Evolutionary conservation across 2,888 invertebrate species (phyloP).

Genomic region (Dendrolimus pini): DNA sequence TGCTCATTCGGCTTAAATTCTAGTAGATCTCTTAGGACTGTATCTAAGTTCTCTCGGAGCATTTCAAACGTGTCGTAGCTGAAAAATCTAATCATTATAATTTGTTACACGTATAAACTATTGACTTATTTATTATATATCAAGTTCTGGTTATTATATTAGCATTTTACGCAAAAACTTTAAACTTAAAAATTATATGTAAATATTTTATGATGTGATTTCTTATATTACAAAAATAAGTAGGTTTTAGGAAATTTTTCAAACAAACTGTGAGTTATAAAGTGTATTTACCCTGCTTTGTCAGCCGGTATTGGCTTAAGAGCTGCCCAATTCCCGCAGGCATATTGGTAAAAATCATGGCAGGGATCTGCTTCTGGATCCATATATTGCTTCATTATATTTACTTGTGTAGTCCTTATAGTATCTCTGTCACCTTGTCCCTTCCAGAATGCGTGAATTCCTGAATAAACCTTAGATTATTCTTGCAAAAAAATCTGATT

Average conservation of each 20-base stretch:
- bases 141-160: background rate
- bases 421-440: constrained; percentile 72
- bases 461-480: constrained; percentile 18
- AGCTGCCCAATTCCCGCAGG: constrained; percentile 91
- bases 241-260: too few relatives aligned
- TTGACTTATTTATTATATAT: background rate
- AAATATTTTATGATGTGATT: too few relatives aligned
- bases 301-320: constrained; percentile 92
- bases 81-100: constrained; percentile 19
- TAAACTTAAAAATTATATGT: too few relatives aligned
- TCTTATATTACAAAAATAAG: too few relatives aligned
- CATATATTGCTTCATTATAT: constrained; percentile 87
- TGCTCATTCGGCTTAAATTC: constrained; percentile 65
- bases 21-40: constrained; percentile 80
- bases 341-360: constrained; percentile 89
- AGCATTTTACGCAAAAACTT: too few relatives aligned
- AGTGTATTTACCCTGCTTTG: constrained; percentile 79
- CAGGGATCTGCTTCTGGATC: constrained; percentile 84
- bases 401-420: constrained; percentile 79
- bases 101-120: background rate
- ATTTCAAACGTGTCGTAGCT: constrained; percentile 93
- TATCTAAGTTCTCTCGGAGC: constrained; percentile 87
- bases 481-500: too few relatives aligned
- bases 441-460: constrained; percentile 77
- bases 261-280: background rate